Evolutionary conservation across 2,797 vertebrate species (phyloP).

Genomic region (Tangara arthus): DNA sequence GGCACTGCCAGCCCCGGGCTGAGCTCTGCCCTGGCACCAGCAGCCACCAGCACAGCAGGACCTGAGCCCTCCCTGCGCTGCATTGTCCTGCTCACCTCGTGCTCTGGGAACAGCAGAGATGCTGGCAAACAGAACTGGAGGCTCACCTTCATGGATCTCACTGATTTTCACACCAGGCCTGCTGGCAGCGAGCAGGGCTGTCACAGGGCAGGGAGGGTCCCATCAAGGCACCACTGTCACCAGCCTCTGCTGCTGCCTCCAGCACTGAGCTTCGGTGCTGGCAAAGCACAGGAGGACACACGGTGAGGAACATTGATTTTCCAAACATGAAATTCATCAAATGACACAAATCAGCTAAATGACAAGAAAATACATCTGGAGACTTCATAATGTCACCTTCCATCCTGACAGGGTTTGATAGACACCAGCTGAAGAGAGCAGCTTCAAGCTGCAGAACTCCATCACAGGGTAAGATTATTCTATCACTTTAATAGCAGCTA

Average conservation of each 20-base stretch:
- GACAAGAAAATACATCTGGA: slow-evolving; percentile 36
- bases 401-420: slow-evolving; percentile 29
- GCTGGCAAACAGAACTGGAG: not conserved
- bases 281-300: not conserved
- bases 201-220: not conserved
- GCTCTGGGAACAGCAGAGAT: not conserved
- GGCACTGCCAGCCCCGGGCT: no score
- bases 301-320: not conserved
- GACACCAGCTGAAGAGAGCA: not conserved
- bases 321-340: slow-evolving; percentile 61
- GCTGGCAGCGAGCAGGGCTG: not conserved
- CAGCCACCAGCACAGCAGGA: no score
- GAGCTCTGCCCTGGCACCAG: no score
- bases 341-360: slow-evolving; percentile 54
- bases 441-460: not conserved
- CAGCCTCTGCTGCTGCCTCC: not conserved
- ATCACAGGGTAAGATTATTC: not conserved
- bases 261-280: not conserved
- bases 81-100: not conserved
- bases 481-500: slow-evolving; percentile 25
- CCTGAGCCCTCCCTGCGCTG: not conserved
- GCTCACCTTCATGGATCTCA: not conserved
- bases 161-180: not conserved
- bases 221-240: fast-evolving
- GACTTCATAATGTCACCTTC: slow-evolving; percentile 41